Evolutionary conservation across 1,140 invertebrate genomes (phyloP).

Genomic region (Drosophila burlai): DNA sequence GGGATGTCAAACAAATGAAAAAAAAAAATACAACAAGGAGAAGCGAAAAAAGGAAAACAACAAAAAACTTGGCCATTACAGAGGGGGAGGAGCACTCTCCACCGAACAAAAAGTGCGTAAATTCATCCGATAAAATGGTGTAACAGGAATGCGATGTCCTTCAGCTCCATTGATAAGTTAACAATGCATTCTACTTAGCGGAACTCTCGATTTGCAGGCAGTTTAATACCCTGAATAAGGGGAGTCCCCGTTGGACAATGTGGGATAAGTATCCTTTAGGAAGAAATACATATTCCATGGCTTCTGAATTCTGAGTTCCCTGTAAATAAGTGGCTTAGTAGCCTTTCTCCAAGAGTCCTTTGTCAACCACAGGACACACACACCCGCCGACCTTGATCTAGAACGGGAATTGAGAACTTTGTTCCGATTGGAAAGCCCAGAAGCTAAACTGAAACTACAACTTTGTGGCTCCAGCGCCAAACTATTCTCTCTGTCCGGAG

Average conservation of each 20-base stretch:
- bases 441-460: constrained; percentile 6
- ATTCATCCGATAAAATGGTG: constrained; percentile 69
- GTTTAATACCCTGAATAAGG: constrained; percentile 5
- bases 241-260: neutral
- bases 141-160: constrained; percentile 54
- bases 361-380: neutral
- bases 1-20: constrained; percentile 16
- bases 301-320: no score
- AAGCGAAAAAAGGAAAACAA: neutral
- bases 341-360: neutral
- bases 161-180: constrained; percentile 59
- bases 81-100: neutral
- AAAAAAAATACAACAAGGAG: neutral
- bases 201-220: constrained; percentile 16
- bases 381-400: neutral
- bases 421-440: constrained; percentile 15
- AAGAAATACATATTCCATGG: neutral
- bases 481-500: neutral
- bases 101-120: constrained; percentile 55
- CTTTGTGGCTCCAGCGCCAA: neutral
- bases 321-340: neutral
- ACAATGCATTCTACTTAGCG: constrained; percentile 56
- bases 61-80: constrained; percentile 51
- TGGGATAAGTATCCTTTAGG: no score
- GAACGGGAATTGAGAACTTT: neutral